phyloP scores from a whole-genome alignment of 2,113 vertebrate species.

The Rhinoptilus africanus region DNA sequence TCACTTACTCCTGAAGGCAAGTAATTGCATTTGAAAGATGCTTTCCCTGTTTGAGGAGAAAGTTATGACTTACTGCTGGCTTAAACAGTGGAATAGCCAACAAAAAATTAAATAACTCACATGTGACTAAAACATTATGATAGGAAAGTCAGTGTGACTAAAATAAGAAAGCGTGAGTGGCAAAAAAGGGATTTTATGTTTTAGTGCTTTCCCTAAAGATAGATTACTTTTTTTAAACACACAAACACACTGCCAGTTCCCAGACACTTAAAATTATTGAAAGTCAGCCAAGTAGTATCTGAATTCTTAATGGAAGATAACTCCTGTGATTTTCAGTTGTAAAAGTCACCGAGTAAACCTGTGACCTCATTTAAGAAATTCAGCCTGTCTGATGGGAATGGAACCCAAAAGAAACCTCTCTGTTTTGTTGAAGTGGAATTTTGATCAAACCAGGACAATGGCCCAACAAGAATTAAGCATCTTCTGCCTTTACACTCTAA shows the following conservation, averaged over 20 bases:
- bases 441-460: background rate
- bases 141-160: background rate
- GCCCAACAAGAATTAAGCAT: background rate
- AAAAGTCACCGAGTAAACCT: background rate
- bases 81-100: background rate
- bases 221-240: background rate
- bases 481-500: fast-evolving
- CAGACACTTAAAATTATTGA: background rate
- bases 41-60: background rate
- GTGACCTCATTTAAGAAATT: background rate
- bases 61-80: background rate
- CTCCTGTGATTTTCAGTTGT: background rate
- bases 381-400: background rate
- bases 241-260: background rate
- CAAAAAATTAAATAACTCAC: background rate
- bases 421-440: background rate
- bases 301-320: background rate
- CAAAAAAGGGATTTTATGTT: background rate
- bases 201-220: background rate
- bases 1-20: background rate
- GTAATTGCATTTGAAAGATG: background rate
- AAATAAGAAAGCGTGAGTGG: background rate
- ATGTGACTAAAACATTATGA: background rate
- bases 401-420: background rate
- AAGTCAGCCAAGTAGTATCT: background rate